Base-by-base conservation (phyloP, 1,140 invertebrate species). In the Scaptomyza montana region DNA sequence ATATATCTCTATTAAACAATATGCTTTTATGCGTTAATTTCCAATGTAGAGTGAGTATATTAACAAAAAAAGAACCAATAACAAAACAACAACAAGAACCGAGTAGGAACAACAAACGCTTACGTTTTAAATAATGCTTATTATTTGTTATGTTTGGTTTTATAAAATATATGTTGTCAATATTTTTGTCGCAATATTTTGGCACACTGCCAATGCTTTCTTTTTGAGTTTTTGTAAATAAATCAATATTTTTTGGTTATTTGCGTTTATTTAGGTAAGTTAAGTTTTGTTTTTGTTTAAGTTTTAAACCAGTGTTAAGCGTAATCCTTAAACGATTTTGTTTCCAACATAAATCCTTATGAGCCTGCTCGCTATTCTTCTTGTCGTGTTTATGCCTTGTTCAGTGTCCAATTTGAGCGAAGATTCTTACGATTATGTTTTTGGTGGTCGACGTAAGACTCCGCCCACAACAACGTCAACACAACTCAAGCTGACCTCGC, bases 361-460 rank as follows among this genome's bases (percentile, higher is more conserved):
- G 54, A 70, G 60, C 57, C 46, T 75, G 57, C 69, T 63, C 59
- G 59, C 68, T 64, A 61, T 77, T 73, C 56, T 72, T 63, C 57
- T 68, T 53, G 51, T 60, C 60, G 46, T 61, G 45, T 47, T 2
- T 36, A 45, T 49, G 21, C 43, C 30, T 3, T 47, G 51, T 60
- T 59, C 81, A 92, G 91, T 92, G 91, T 91, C 91, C 86, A 92
- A 91, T 92, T 91, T 92, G 89, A 92, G 90, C 84, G 91, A 92
- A 91, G 91, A 92, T 80, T 91, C 91, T 75, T 92, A 92, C 84
- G 91, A 92, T 91, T 92, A 92, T 92, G 91, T 92, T 91, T 92
- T 91, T 91, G 91, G 91, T 90, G 90, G 91, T 90, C 91, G 89
- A 86, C 80, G 90, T 78, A 91, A 92, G 80, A 89, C 87, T 79